phyloP scores from a whole-genome alignment of 1,140 invertebrate genomes.

The Diabrotica undecimpunctata region DNA sequence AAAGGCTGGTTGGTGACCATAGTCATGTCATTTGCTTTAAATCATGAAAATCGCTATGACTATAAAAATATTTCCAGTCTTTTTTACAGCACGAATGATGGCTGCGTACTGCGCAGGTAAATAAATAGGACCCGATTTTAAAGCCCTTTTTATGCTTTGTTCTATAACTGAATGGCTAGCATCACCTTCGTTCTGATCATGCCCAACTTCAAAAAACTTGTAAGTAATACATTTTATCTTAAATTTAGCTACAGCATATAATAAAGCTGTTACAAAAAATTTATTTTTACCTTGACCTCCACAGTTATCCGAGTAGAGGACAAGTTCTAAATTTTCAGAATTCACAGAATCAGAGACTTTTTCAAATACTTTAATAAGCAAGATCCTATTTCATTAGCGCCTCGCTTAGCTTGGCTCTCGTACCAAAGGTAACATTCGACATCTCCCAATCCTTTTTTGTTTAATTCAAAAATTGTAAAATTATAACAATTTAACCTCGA shows the following conservation, averaged over 20 bases:
- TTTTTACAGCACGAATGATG: conserved; percentile 36
- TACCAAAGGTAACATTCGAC: conserved; percentile 35
- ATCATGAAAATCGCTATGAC: no score
- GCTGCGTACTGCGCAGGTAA: conserved; percentile 19
- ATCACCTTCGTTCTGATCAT: conserved; percentile 40
- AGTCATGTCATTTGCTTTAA: no score
- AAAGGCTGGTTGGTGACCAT: no score
- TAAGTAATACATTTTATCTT: conserved; percentile 38
- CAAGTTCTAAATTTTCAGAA: conserved; percentile 25
- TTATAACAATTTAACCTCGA: no score
- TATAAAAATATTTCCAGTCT: no score
- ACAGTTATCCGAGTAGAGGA: conserved; percentile 42
- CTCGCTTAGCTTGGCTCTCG: conserved; percentile 31
- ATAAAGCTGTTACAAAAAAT: conserved; percentile 40
- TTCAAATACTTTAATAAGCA: conserved; percentile 37
- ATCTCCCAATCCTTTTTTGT: conserved; percentile 22
- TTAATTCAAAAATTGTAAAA: conserved; percentile 33
- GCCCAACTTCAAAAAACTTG: conserved; percentile 41
- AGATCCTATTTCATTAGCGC: conserved; percentile 38
- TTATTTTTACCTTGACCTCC: no score
- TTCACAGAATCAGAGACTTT: conserved; percentile 22
- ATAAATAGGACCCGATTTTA: conserved; percentile 25
- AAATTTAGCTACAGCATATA: conserved; percentile 37
- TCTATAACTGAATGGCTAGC: no score
- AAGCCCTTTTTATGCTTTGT: conserved; percentile 23